phyloP scores from a whole-genome alignment of 2,113 vertebrate genomes.

The Willisornis vidua region DNA sequence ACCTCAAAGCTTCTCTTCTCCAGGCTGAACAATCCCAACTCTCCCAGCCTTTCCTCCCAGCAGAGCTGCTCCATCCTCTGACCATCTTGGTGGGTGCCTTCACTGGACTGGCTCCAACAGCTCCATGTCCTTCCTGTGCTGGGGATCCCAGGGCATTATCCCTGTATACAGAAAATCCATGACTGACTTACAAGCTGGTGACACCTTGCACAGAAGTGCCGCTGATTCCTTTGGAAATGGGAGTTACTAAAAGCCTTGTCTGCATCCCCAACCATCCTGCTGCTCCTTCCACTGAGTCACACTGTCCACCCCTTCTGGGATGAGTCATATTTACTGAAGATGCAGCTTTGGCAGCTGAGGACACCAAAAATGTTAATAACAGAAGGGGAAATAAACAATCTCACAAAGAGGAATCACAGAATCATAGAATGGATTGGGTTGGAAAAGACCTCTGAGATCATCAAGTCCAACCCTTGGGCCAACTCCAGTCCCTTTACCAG shows the following conservation, averaged over 20 bases:
- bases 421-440: too few relatives aligned
- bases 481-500: too few relatives aligned
- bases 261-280: neutral
- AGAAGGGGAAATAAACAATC: neutral
- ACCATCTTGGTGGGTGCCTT: neutral
- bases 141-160: neutral
- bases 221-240: neutral
- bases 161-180: neutral
- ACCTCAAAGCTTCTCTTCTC: neutral
- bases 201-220: neutral
- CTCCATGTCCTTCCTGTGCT: neutral
- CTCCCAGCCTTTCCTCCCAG: neutral
- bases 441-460: too few relatives aligned
- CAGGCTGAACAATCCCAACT: neutral
- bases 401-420: neutral
- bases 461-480: too few relatives aligned
- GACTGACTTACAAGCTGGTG: neutral
- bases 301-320: neutral
- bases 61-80: neutral
- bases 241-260: neutral
- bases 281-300: neutral
- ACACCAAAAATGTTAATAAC: neutral
- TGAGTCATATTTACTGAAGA: neutral
- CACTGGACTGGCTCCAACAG: neutral
- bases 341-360: neutral